These are phyloP conservation scores for Stictocephala bisonia DNA, from an alignment of 2,888 invertebrate genomes.

Conservation along the genomic window DNA sequence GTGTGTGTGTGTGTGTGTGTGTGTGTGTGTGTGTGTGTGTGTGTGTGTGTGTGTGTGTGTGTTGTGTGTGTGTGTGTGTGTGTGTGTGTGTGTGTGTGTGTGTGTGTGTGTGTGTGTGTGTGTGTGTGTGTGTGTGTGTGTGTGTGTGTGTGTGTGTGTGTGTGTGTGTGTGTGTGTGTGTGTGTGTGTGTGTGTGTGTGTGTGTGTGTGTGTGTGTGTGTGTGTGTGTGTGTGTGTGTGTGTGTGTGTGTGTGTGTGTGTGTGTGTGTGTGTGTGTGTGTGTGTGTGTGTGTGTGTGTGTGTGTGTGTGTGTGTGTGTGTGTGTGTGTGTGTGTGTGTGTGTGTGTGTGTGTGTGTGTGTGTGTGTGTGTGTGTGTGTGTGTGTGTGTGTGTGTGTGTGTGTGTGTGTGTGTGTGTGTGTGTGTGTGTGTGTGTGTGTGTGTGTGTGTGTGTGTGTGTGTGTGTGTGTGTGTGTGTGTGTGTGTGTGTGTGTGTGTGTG, in stretches of 20 bases:
- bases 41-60: too few species aligned
- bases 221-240: constrained; percentile 13
- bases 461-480: constrained; percentile 13
- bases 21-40: too few species aligned
- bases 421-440: constrained; percentile 13
- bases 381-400: constrained; percentile 13
- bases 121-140: constrained; percentile 43
- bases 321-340: constrained; percentile 13
- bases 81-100: constrained; percentile 38
- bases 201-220: constrained; percentile 9
- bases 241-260: constrained; percentile 1
- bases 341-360: constrained; percentile 13
- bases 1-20: too few species aligned
- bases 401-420: constrained; percentile 13
- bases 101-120: constrained; percentile 43
- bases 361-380: constrained; percentile 1
- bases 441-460: constrained; percentile 9
- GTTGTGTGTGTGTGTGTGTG: too few species aligned
- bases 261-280: constrained; percentile 13
- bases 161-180: constrained; percentile 38
- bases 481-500: constrained; percentile 13
- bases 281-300: constrained; percentile 13
- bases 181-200: background rate
- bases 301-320: constrained; percentile 1
- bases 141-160: constrained; percentile 42